Evolutionary conservation across 2,113 vertebrate species (phyloP).

Genomic region (Gadus chalcogrammus): DNA sequence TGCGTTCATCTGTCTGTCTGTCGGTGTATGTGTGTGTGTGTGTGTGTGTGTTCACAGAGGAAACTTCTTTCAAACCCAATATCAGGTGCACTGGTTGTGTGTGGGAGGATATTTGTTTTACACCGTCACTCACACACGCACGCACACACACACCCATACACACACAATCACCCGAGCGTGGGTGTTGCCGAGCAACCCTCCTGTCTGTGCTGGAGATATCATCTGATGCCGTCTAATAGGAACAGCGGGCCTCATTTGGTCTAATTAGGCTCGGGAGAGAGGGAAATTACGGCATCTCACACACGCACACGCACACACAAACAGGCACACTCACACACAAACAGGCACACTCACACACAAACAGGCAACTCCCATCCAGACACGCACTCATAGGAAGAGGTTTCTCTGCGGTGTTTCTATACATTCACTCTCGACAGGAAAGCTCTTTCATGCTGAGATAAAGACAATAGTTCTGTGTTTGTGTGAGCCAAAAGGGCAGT

Average conservation of each 20-base stretch:
- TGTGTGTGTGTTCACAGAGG: background rate
- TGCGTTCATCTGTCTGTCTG: background rate
- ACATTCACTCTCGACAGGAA: too few species aligned
- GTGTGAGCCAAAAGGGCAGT: background rate
- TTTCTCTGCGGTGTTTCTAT: too few species aligned
- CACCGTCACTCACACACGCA: background rate
- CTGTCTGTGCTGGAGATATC: conserved; percentile 29
- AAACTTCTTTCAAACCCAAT: too few species aligned
- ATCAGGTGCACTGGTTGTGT: background rate
- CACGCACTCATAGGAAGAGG: too few species aligned
- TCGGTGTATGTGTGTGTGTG: background rate
- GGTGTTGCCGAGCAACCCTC: conserved; percentile 52
- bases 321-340: too few species aligned
- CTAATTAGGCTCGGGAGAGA: conserved; percentile 66
- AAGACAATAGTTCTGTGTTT: background rate
- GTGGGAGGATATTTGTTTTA: background rate
- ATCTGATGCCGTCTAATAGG: conserved; percentile 1
- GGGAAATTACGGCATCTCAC: conserved; percentile 35
- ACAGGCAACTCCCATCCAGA: too few species aligned
- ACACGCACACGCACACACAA: conserved; percentile 8
- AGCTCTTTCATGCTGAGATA: too few species aligned
- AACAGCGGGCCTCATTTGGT: conserved; percentile 14
- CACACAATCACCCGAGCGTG: conserved; percentile 1
- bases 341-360: conserved; percentile 5
- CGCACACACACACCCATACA: too few species aligned